These are phyloP conservation scores for Chaetura pelagica DNA, from an alignment of 2,113 vertebrate species.

Conservation along the genomic window DNA sequence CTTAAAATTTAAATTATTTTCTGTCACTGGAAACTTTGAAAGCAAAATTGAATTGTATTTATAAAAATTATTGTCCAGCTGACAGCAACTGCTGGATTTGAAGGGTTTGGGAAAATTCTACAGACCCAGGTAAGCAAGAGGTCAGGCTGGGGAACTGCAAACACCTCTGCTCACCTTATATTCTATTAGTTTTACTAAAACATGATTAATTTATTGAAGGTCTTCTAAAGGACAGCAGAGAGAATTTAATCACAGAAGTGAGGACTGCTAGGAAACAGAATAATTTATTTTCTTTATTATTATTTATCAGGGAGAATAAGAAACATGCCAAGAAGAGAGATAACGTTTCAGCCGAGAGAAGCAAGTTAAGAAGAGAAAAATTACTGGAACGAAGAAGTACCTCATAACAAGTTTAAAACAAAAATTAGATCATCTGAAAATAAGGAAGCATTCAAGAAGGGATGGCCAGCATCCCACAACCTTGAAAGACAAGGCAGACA, in stretches of 20 bases:
- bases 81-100: not conserved
- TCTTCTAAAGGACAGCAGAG: not conserved
- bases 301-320: not conserved
- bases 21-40: not conserved
- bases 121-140: not conserved
- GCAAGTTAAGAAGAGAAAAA: slow-evolving; percentile 15
- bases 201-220: not conserved
- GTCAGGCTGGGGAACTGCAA: not conserved
- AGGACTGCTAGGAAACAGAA: not conserved
- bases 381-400: not conserved
- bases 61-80: not conserved
- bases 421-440: slow-evolving; percentile 49
- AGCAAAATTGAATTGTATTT: not conserved
- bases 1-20: not conserved
- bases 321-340: not conserved
- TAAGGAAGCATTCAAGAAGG: not conserved
- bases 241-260: not conserved
- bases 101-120: not conserved
- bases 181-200: not conserved
- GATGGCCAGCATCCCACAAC: slow-evolving; percentile 43
- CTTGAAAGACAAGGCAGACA: not conserved
- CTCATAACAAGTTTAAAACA: slow-evolving; percentile 16
- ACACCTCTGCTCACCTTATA: not conserved
- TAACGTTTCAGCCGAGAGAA: slow-evolving; percentile 1
- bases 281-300: not conserved